Percentiles rank a stretch among this genome's conserved stretches.
Conservation (phyloP, 2,888 invertebrate genomes). For the Amphipyra tragopoginis region DNA sequence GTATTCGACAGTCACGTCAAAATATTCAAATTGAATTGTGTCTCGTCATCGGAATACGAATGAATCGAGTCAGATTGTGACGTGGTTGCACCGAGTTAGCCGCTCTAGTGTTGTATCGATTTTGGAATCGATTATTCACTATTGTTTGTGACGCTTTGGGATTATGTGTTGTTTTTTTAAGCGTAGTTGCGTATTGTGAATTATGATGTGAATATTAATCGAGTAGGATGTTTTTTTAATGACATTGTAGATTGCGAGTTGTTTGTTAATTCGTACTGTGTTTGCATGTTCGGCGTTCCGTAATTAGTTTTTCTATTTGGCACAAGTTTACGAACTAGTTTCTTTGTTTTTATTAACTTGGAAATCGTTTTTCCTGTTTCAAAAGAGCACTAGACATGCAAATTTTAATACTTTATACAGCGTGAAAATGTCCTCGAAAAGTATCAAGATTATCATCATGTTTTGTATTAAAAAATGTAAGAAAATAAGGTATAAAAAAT, state of each 20-base stretch:
- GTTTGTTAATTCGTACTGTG: slow-evolving; percentile 57
- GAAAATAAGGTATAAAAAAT: slow-evolving; percentile 58
- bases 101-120: slow-evolving; percentile 67
- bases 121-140: slow-evolving; percentile 71
- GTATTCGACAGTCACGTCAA: slow-evolving; percentile 79
- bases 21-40: slow-evolving; percentile 87
- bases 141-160: slow-evolving; percentile 69
- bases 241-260: slow-evolving; percentile 46
- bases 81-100: slow-evolving; percentile 76
- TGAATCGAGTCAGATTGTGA: slow-evolving; percentile 71
- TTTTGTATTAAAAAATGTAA: slow-evolving; percentile 53
- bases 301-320: slow-evolving; percentile 45
- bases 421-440: slow-evolving; percentile 40
- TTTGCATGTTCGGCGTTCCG: slow-evolving; percentile 54
- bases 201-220: slow-evolving; percentile 70
- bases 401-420: slow-evolving; percentile 29
- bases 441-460: slow-evolving; percentile 40
- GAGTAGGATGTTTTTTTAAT: slow-evolving; percentile 58
- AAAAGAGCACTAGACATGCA: slow-evolving; percentile 41
- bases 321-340: slow-evolving; percentile 19
- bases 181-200: slow-evolving; percentile 62
- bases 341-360: slow-evolving; percentile 27
- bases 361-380: slow-evolving; percentile 36
- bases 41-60: slow-evolving; percentile 80
- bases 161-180: slow-evolving; percentile 62